These are phyloP conservation scores for Periparus ater DNA, from an alignment of 2,797 vertebrate genomes.

Conservation along the genomic window DNA sequence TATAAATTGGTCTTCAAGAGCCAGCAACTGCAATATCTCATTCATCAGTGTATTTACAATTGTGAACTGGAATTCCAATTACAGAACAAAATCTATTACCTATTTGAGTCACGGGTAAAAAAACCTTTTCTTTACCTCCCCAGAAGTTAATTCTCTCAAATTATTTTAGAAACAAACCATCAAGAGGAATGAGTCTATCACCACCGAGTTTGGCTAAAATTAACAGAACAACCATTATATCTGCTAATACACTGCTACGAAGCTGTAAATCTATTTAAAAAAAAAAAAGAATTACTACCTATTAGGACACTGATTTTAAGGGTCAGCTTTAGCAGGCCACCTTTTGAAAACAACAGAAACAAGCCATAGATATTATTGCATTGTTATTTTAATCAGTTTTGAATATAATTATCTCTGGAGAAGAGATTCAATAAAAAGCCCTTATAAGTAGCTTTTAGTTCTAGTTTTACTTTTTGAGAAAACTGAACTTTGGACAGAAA, in stretches of 20 bases:
- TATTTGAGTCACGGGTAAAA: not conserved
- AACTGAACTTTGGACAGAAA: not conserved
- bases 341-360: not conserved
- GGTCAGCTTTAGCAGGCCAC: not conserved
- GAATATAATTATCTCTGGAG: not conserved
- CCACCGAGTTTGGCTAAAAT: not conserved
- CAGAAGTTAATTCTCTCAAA: not conserved
- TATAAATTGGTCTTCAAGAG: not conserved
- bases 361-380: not conserved
- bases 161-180: conserved; percentile 9
- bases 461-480: not conserved
- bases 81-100: conserved; percentile 14
- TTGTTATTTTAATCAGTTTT: not conserved
- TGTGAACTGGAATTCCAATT: conserved; percentile 28
- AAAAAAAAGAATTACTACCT: not conserved
- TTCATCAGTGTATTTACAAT: not conserved
- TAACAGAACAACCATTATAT: not conserved
- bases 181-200: not conserved
- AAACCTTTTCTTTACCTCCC: not conserved
- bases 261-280: fast-evolving
- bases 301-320: not conserved
- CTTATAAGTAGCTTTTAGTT: not conserved
- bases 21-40: not conserved
- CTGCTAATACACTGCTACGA: not conserved
- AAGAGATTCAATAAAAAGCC: not conserved